Conservation (phyloP, 2,797 vertebrate species). For the Sparus aurata region DNA sequence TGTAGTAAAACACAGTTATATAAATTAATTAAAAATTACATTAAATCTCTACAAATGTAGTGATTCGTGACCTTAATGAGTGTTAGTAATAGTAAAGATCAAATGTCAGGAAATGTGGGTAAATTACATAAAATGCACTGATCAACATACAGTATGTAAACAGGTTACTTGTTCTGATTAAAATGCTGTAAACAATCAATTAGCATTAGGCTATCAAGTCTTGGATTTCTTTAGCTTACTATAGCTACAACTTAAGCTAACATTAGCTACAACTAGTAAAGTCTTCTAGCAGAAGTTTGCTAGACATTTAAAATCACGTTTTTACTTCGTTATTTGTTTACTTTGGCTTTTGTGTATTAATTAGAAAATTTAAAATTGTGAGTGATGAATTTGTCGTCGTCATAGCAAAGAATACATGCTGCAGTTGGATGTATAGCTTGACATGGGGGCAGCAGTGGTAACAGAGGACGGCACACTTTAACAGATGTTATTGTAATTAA, state of each 20-base stretch:
- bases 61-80: neutral
- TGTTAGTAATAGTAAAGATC: neutral
- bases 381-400: too few relatives aligned
- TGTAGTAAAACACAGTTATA: neutral
- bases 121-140: neutral
- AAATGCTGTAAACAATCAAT: too few relatives aligned
- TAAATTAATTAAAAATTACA: neutral
- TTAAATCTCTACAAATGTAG: neutral
- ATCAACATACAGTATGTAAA: neutral
- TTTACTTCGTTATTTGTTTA: too few relatives aligned
- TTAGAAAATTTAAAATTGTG: too few relatives aligned
- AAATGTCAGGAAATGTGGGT: neutral
- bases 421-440: too few relatives aligned
- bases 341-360: too few relatives aligned
- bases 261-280: neutral
- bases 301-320: too few relatives aligned
- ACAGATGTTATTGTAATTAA: neutral
- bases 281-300: neutral
- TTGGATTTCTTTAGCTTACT: neutral
- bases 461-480: neutral
- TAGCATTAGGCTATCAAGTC: too few relatives aligned
- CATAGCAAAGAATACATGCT: too few relatives aligned
- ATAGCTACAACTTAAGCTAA: neutral
- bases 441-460: too few relatives aligned
- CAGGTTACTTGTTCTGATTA: neutral